Conservation (phyloP, 2,113 vertebrate species). For the Ariopsis seemanni region DNA sequence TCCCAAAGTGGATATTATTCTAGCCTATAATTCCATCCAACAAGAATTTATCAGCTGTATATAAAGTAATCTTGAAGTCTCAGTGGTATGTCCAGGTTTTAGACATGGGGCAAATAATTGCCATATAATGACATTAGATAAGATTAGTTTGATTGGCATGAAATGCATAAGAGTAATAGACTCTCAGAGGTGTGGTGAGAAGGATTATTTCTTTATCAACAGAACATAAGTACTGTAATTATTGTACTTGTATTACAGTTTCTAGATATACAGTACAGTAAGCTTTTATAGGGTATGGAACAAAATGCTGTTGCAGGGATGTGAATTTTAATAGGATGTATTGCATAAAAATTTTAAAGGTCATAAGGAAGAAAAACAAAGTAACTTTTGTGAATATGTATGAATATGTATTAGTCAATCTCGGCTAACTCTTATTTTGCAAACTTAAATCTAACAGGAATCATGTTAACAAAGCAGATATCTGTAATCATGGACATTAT, state of each 20-base stretch:
- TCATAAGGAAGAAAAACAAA: neutral
- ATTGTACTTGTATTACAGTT: neutral
- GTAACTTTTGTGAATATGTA: neutral
- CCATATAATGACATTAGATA: neutral
- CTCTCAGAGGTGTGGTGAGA: neutral
- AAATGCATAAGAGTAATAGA: neutral
- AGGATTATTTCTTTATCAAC: neutral
- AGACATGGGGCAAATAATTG: neutral
- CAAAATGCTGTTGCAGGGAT: neutral
- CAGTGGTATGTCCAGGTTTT: neutral
- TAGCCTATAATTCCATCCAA: neutral
- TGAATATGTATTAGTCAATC: neutral
- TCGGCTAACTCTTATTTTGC: neutral
- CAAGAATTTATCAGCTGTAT: neutral
- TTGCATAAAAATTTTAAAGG: neutral
- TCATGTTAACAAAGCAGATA: neutral
- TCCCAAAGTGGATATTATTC: neutral
- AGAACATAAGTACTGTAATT: neutral
- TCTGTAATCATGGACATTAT: neutral
- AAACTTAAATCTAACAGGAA: neutral
- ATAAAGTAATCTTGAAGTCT: neutral
- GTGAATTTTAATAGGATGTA: neutral
- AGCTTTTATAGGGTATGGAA: neutral
- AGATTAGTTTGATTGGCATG: neutral
- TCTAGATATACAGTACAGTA: neutral